Evolutionary conservation across 2,888 invertebrate species (phyloP).

Genomic region (Sarcophaga carnaria): DNA sequence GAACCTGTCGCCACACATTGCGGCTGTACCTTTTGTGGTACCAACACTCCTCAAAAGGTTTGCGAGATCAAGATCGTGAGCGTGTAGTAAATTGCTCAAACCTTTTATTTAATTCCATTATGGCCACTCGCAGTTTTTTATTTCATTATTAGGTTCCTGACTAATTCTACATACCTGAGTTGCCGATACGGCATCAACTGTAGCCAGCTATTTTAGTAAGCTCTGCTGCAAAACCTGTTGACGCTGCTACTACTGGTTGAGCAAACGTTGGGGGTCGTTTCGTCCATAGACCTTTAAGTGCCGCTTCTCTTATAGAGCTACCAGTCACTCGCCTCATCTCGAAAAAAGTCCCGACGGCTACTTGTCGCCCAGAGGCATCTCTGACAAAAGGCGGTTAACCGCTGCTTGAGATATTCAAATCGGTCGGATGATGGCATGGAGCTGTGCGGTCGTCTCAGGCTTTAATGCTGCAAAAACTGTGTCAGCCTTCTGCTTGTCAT

Average conservation of each 20-base stretch:
- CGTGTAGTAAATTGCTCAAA: slow-evolving; percentile 24
- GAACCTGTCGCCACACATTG: neutral
- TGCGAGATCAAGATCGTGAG: slow-evolving; percentile 34
- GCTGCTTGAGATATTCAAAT: slow-evolving; percentile 1
- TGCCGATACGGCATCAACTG: too few species aligned
- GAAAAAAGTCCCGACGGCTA: too few species aligned
- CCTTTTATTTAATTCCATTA: slow-evolving; percentile 20
- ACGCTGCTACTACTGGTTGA: slow-evolving; percentile 34
- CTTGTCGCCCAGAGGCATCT: too few species aligned
- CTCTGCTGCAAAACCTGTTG: neutral
- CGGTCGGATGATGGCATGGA: slow-evolving; percentile 21
- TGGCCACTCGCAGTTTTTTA: slow-evolving; percentile 18
- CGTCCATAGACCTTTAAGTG: slow-evolving; percentile 15
- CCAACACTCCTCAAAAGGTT: slow-evolving; percentile 12
- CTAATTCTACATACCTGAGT: too few species aligned
- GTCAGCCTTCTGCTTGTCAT: neutral
- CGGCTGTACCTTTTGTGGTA: slow-evolving; percentile 26
- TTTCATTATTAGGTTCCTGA: slow-evolving; percentile 13
- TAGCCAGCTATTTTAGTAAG: neutral
- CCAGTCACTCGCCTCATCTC: neutral
- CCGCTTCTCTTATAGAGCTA: too few species aligned
- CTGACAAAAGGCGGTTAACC: too few species aligned
- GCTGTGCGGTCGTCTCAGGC: slow-evolving; percentile 9
- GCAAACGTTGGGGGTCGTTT: neutral
- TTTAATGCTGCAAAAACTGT: slow-evolving; percentile 13